phyloP scores from a whole-genome alignment of 2,113 vertebrate species.

The Nasalis larvatus region DNA sequence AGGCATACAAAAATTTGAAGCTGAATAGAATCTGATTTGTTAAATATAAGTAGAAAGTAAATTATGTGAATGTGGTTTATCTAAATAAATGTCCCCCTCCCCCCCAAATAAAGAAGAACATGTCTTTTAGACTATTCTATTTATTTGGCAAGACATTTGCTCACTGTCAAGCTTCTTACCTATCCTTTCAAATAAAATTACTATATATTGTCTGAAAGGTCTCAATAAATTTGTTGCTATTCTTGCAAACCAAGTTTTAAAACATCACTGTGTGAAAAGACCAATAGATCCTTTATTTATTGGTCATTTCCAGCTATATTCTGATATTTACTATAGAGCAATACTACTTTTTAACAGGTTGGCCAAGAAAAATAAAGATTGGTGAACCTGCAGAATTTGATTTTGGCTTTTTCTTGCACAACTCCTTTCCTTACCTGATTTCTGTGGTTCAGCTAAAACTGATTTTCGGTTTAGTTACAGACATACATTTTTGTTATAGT shows the following conservation, averaged over 20 bases:
- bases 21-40: conserved; percentile 57
- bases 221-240: background rate
- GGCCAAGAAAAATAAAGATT: background rate
- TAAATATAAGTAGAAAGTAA: conserved; percentile 30
- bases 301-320: background rate
- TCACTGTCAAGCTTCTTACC: background rate
- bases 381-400: conserved; percentile 32
- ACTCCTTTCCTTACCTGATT: background rate
- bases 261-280: background rate
- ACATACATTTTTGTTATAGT: background rate
- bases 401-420: background rate
- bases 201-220: background rate
- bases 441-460: background rate
- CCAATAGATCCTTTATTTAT: background rate
- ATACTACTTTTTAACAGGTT: background rate
- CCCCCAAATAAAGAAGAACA: background rate
- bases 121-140: background rate
- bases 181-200: conserved; percentile 18
- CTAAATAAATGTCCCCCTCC: background rate
- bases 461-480: background rate
- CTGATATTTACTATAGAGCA: background rate
- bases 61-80: conserved; percentile 48
- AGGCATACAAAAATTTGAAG: conserved; percentile 63
- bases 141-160: background rate
- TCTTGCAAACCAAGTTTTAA: conserved; percentile 14